phyloP scores from a whole-genome alignment of 2,888 invertebrate species.

The Frankliniella intonsa region DNA sequence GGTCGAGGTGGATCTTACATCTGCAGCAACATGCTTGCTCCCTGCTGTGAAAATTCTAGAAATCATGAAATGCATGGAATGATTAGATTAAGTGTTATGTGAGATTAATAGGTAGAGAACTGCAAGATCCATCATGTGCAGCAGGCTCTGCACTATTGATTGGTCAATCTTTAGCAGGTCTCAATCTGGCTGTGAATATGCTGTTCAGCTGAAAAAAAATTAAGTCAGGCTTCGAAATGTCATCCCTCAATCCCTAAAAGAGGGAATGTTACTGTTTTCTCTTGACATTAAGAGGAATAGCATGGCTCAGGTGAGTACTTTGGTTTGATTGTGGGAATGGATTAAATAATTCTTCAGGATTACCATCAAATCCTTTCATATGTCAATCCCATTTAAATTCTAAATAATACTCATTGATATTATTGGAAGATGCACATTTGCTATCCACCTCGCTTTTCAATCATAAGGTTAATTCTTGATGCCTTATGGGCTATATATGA shows the following conservation, averaged over 20 bases:
- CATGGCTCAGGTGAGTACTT: too few relatives aligned
- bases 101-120: slow-evolving; percentile 17
- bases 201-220: not conserved
- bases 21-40: not conserved
- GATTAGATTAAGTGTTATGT: slow-evolving; percentile 13
- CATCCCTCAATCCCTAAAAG: not conserved
- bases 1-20: not conserved
- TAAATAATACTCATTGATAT: too few relatives aligned
- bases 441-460: too few relatives aligned
- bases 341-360: too few relatives aligned
- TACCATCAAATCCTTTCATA: too few relatives aligned
- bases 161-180: not conserved
- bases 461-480: not conserved
- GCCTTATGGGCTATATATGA: not conserved
- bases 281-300: too few relatives aligned
- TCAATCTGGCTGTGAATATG: slow-evolving; percentile 23
- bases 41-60: slow-evolving; percentile 7
- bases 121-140: slow-evolving; percentile 5
- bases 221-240: not conserved
- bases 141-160: slow-evolving; percentile 10
- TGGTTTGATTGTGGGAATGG: too few relatives aligned
- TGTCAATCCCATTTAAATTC: too few relatives aligned
- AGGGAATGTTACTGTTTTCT: not conserved
- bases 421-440: too few relatives aligned
- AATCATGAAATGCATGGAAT: not conserved